These are phyloP conservation scores for Mechanitis messenoides DNA, from an alignment of 2,888 invertebrate species.

Conservation along the genomic window DNA sequence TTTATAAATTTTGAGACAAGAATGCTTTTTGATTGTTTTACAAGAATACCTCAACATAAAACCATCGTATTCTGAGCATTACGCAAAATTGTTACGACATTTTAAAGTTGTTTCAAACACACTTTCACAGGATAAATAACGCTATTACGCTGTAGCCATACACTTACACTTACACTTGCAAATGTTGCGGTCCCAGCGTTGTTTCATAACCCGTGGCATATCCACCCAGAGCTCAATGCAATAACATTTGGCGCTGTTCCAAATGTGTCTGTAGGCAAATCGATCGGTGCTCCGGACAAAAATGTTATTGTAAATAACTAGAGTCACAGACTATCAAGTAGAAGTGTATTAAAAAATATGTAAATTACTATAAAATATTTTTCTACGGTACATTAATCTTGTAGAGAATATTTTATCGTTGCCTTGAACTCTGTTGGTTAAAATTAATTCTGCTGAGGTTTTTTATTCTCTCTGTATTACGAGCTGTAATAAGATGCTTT, in stretches of 20 bases:
- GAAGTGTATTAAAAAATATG: not conserved
- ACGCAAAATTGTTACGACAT: constrained; percentile 2
- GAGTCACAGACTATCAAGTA: constrained; percentile 1
- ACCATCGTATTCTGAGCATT: not conserved
- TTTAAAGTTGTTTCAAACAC: not conserved
- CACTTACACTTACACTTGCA: not conserved
- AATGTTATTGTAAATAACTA: constrained; percentile 32
- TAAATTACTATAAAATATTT: not conserved
- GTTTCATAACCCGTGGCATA: constrained; percentile 41
- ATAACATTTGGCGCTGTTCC: constrained; percentile 65
- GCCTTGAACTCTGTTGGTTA: constrained; percentile 9
- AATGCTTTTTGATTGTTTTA: not conserved
- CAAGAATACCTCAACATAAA: too few relatives aligned
- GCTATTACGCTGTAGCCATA: not conserved
- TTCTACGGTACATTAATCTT: constrained; percentile 12
- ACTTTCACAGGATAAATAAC: not conserved
- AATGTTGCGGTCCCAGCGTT: constrained; percentile 23
- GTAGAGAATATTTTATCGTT: constrained; percentile 21
- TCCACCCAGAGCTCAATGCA: constrained; percentile 44
- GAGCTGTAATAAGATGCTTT: constrained; percentile 11
- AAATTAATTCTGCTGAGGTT: constrained; percentile 5
- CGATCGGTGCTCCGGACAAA: constrained; percentile 46
- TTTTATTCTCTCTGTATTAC: constrained; percentile 7
- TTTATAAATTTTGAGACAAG: not conserved
- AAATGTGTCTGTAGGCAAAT: constrained; percentile 63